Base-by-base conservation (phyloP, 2,888 invertebrate genomes). In the Strigamia crassipes region DNA sequence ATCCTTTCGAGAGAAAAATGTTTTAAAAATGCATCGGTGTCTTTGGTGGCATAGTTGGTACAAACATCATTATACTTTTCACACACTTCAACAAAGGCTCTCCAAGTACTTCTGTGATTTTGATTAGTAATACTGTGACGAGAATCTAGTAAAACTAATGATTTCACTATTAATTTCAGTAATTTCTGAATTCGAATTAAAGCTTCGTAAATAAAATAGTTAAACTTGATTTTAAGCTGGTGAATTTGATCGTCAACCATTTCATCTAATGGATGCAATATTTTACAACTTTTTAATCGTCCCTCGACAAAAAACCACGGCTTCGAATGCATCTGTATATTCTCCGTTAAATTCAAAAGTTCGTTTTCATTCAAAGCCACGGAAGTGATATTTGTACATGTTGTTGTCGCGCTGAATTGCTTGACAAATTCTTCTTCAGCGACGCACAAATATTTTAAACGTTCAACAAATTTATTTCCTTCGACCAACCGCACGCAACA, bases 251-350 rank as follows among this genome's bases (percentile, higher is more conserved):
- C 27, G 13, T 73, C 13, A 12, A 61, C 23, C 5, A 61, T 0
- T 4, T 31, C 4, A n/a, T 12, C 27, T 73, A 73, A 73, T 8
- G 73, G 73, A 15, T 73, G 12, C 12, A 73, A 31, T 15, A 73
- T 73, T 27, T 73, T 31, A 73, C 73, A 73, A 73, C 73, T 73
- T 27, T 31, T 73, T 31, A 73, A 31, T 31, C 73, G 27, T 1
- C 73, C 73, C 27, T 73, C 73, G 12, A 73, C 27, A n/a, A 73
- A 73, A n/a, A 73, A 73, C 73, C 73, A 73, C 23, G 31, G 73
- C 31, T 73, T 73, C 31, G 73, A 73, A 31, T 73, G 73, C 23
- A 73, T 73, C 27, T 73, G 73, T 31, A 73, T 5, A 15, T 73
- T 27, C 31, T 73, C 73, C 0, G 73, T 13, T 73, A 73, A 31